Conservation (phyloP, 2,797 vertebrate species). For the Enteromius argenteus region DNA sequence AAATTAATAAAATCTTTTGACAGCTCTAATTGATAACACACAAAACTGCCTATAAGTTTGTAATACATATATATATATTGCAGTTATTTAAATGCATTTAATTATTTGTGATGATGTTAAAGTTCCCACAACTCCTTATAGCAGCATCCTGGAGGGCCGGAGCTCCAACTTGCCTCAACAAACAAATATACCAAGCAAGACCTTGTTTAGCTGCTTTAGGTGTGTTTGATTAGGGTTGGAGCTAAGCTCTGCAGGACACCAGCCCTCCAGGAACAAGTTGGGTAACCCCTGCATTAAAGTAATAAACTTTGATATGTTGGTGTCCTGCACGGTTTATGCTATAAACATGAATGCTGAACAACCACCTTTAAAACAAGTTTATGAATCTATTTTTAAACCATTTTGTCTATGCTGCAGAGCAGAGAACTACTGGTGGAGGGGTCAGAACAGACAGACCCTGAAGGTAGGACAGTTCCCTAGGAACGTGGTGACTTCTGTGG, state of each 20-base stretch:
- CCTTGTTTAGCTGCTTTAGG: too few species aligned
- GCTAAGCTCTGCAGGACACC: too few species aligned
- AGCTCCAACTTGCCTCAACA: too few species aligned
- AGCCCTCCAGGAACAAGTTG: too few species aligned
- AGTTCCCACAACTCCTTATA: neutral
- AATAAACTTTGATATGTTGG: neutral
- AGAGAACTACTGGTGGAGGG: constrained; percentile 99
- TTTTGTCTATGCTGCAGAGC: constrained; percentile 78
- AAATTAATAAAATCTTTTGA: neutral
- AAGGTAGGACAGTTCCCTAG: constrained; percentile 95
- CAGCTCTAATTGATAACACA: neutral
- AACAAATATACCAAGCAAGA: too few species aligned
- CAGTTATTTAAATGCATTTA: neutral
- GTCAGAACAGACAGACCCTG: constrained; percentile 93
- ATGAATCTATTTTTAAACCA: neutral
- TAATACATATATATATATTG: too few species aligned
- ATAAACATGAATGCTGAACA: neutral
- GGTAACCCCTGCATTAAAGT: neutral
- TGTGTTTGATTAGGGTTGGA: too few species aligned
- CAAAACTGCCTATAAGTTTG: too few species aligned
- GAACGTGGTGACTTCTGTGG: constrained; percentile 95
- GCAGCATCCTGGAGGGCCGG: too few species aligned
- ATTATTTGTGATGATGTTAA: neutral
- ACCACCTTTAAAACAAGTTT: neutral
- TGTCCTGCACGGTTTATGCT: neutral